These are phyloP conservation scores for Oreonectes daqikongensis DNA, from an alignment of 2,797 vertebrate species.

Conservation along the genomic window DNA sequence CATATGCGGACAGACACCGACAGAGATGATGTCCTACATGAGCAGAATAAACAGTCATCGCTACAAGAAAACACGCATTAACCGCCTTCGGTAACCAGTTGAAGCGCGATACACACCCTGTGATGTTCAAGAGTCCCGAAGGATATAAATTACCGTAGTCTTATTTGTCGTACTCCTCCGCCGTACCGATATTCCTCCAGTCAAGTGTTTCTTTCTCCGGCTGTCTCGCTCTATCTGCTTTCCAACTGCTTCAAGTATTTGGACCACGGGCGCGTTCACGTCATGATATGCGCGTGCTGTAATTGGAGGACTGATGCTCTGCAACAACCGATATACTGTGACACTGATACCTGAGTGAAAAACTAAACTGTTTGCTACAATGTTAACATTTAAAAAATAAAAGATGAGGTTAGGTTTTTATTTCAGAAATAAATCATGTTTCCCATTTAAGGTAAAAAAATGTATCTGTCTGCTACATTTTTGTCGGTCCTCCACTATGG, in stretches of 20 bases:
- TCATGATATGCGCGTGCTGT: constrained; percentile 67
- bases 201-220: constrained; percentile 46
- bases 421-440: no score
- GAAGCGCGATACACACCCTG: background rate
- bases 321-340: constrained; percentile 48
- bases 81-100: background rate
- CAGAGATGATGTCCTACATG: constrained; percentile 39
- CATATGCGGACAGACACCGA: background rate
- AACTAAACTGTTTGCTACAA: background rate
- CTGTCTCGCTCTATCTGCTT: constrained; percentile 46
- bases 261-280: constrained; percentile 75
- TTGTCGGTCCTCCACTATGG: no score
- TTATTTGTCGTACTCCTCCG: constrained; percentile 45
- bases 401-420: no score
- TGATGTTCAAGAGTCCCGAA: constrained; percentile 33
- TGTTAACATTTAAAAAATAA: no score
- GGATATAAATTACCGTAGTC: constrained; percentile 52
- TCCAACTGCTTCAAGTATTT: constrained; percentile 66
- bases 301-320: constrained; percentile 71
- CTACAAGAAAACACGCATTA: constrained; percentile 20
- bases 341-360: constrained; percentile 28
- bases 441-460: no score
- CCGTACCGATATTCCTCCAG: constrained; percentile 54
- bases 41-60: constrained; percentile 43
- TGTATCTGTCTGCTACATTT: no score